Evolutionary conservation across 2,888 invertebrate species (phyloP).

Genomic region (Caenorhabditis becei): DNA sequence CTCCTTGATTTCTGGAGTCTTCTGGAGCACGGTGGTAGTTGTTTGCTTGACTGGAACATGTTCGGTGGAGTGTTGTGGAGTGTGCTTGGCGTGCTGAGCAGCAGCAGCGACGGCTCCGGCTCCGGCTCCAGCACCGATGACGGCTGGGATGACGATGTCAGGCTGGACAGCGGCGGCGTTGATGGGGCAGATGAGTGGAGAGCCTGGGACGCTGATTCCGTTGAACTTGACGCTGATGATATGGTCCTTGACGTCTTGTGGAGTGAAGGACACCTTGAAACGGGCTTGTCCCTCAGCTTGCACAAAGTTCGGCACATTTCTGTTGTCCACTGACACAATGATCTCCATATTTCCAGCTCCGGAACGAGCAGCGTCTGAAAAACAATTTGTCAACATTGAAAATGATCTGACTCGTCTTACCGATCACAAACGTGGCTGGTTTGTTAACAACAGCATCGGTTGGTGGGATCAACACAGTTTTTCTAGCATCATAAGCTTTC

Average conservation of each 20-base stretch:
- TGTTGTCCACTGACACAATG: conserved; percentile 95
- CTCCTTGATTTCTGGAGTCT: conserved; percentile 57
- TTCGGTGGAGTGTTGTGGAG: conserved; percentile 40
- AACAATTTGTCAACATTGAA: not conserved
- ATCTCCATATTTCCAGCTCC: conserved; percentile 98
- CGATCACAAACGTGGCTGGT: conserved; percentile 94
- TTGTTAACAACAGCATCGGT: conserved; percentile 89
- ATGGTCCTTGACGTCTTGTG: conserved; percentile 93
- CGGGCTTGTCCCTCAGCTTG: conserved; percentile 93
- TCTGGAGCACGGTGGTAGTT: conserved; percentile 54
- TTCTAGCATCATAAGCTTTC: conserved; percentile 88
- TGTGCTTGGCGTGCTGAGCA: conserved; percentile 22
- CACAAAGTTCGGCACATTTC: conserved; percentile 98
- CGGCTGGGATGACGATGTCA: conserved; percentile 26
- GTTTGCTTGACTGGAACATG: conserved; percentile 50
- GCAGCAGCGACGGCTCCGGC: conserved; percentile 23
- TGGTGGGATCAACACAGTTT: conserved; percentile 95
- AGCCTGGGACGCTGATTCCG: conserved; percentile 82
- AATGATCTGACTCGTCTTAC: conserved; percentile 73
- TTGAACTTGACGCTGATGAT: conserved; percentile 91
- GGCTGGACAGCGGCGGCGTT: conserved; percentile 30
- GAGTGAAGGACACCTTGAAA: conserved; percentile 94
- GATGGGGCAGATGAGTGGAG: conserved; percentile 53
- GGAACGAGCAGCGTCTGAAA: conserved; percentile 85
- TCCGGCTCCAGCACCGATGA: conserved; percentile 24